phyloP scores from a whole-genome alignment of 2,797 vertebrate genomes.

The Muscicapa striata region DNA sequence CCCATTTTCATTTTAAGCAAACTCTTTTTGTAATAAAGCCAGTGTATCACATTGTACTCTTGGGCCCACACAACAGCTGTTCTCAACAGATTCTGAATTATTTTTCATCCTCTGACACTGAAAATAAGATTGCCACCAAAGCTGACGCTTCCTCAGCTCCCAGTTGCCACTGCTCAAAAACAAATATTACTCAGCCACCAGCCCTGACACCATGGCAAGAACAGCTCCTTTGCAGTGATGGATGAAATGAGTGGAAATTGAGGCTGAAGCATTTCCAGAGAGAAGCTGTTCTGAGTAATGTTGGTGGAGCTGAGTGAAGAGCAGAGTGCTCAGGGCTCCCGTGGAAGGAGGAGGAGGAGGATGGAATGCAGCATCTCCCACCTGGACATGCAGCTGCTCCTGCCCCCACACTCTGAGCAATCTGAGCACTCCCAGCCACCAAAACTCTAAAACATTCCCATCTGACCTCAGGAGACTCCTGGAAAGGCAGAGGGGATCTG shows the following conservation, averaged over 20 bases:
- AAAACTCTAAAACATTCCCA: not conserved
- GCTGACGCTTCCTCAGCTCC: not conserved
- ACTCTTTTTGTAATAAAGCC: not conserved
- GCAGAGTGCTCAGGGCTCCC: not conserved
- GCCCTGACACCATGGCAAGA: not conserved
- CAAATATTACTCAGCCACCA: not conserved
- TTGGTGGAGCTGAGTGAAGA: rapidly evolving
- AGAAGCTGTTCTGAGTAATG: not conserved
- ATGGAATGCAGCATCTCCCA: not conserved
- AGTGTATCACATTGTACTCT: not conserved
- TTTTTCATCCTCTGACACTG: slow-evolving; percentile 38
- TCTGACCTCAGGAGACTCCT: not conserved
- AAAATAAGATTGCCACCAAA: slow-evolving; percentile 8
- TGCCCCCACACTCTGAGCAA: not conserved
- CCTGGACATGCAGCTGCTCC: not conserved
- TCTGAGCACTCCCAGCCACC: not conserved
- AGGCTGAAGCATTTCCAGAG: not conserved
- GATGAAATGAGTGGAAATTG: not conserved
- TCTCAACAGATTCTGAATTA: not conserved
- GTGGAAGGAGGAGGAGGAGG: not conserved
- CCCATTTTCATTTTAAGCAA: not conserved
- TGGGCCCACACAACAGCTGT: slow-evolving; percentile 48
- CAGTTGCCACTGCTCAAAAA: not conserved
- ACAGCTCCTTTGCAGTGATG: not conserved
- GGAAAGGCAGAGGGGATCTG: not conserved